Conservation (phyloP, 2,888 invertebrate species). For the Polydrusus tereticollis region DNA sequence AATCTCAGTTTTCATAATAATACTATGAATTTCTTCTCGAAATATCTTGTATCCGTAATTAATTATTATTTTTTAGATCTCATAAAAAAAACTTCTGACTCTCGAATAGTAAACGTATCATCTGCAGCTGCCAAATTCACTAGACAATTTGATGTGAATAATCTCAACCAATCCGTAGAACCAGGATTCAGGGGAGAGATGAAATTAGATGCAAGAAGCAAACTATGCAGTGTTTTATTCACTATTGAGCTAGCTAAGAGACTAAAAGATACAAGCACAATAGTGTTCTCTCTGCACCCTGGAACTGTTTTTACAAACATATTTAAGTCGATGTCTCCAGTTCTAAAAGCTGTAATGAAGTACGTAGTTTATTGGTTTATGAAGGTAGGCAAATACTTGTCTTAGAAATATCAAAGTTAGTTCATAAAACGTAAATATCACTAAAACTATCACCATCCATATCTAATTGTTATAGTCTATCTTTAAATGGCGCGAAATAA, state of each 20-base stretch:
- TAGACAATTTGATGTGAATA: slow-evolving; percentile 6
- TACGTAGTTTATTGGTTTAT: not conserved
- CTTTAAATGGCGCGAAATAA: no score
- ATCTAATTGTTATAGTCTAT: no score
- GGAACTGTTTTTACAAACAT: slow-evolving; percentile 53
- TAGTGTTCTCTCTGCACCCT: slow-evolving; percentile 57
- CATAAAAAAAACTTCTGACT: slow-evolving; percentile 17
- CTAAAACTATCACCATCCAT: no score
- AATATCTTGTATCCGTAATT: not conserved
- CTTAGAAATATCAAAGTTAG: no score
- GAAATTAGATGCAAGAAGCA: slow-evolving; percentile 37
- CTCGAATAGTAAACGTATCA: slow-evolving; percentile 38
- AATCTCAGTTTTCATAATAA: no score
- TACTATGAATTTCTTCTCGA: no score
- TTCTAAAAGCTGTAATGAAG: not conserved
- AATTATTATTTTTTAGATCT: not conserved
- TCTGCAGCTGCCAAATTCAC: slow-evolving; percentile 20
- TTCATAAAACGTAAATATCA: not conserved
- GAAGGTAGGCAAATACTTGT: no score
- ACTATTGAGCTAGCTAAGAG: slow-evolving; percentile 54
- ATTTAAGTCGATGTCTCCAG: not conserved
- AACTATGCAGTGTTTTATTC: slow-evolving; percentile 57
- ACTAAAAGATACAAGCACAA: slow-evolving; percentile 54
- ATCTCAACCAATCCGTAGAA: slow-evolving; percentile 2
- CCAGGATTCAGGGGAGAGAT: not conserved